Percentiles rank a stretch among this genome's conserved stretches.
Evolutionary conservation across 1,140 invertebrate species (phyloP).

Genomic region (Drosophila pandora): DNA sequence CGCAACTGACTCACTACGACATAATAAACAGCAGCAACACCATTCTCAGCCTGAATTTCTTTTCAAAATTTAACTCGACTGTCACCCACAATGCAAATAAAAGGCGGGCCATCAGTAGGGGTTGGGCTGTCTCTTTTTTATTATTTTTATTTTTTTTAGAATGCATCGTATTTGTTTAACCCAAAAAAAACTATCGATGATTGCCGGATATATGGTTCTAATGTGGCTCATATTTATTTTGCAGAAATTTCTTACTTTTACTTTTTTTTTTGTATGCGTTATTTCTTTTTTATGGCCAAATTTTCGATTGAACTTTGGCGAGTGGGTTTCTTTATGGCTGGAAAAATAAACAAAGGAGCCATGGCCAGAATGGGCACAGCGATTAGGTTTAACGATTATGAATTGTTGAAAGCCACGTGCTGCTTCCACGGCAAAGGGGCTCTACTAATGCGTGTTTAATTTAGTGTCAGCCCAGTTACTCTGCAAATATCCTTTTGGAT

Average conservation of each 20-base stretch:
- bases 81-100: slow-evolving; percentile 68
- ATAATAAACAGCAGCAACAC: slow-evolving; percentile 37
- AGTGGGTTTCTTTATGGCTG: slow-evolving; percentile 52
- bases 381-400: slow-evolving; percentile 73
- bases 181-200: slow-evolving; percentile 56
- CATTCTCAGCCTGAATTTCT: slow-evolving; percentile 66
- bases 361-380: slow-evolving; percentile 37
- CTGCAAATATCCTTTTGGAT: background rate
- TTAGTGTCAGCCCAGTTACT: slow-evolving; percentile 61
- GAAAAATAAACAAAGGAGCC: slow-evolving; percentile 66
- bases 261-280: slow-evolving; percentile 44
- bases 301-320: slow-evolving; percentile 69
- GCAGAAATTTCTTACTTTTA: slow-evolving; percentile 55
- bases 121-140: slow-evolving; percentile 10
- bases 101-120: slow-evolving; percentile 54
- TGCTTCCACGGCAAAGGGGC: background rate
- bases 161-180: slow-evolving; percentile 61
- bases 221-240: slow-evolving; percentile 67
- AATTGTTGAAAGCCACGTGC: slow-evolving; percentile 54
- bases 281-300: slow-evolving; percentile 65
- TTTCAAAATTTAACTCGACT: slow-evolving; percentile 68
- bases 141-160: slow-evolving; percentile 7
- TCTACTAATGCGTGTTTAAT: slow-evolving; percentile 53
- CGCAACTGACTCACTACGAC: slow-evolving; percentile 43
- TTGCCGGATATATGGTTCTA: slow-evolving; percentile 37